These are phyloP conservation scores for Grus americana DNA, from an alignment of 2,113 vertebrate genomes.

Conservation along the genomic window DNA sequence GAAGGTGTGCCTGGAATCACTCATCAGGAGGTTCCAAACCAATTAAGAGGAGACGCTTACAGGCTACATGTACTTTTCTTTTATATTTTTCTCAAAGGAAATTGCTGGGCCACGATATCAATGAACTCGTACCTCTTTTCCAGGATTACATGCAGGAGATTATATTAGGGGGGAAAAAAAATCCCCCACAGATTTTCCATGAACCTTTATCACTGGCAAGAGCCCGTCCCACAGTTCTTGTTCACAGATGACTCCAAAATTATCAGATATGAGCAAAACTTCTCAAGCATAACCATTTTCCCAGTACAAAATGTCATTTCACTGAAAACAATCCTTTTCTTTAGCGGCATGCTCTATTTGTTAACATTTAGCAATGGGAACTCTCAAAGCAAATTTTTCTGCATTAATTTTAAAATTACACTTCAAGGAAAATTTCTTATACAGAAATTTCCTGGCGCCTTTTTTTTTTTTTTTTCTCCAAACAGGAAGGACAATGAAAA, in stretches of 20 bases:
- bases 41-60: slow-evolving; percentile 4
- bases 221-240: neutral
- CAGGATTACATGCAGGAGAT: neutral
- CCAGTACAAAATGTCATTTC: neutral
- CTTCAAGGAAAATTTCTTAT: neutral
- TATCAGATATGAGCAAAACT: neutral
- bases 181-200: neutral
- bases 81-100: neutral
- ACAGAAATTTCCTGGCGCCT: neutral
- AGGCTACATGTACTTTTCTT: neutral
- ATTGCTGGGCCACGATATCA: neutral
- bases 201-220: neutral
- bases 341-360: neutral
- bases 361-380: neutral
- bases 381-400: neutral
- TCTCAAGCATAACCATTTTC: neutral
- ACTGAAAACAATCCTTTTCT: neutral
- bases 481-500: neutral
- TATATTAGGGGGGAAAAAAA: too few relatives aligned
- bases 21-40: slow-evolving; percentile 29
- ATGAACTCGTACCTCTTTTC: neutral
- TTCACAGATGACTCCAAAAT: neutral
- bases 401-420: neutral
- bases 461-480: neutral
- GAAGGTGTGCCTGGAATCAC: slow-evolving; percentile 26